Evolutionary conservation across 1,140 invertebrate genomes (phyloP), one percentile per base, ranked within the genome.

Genomic region (Manduca sexta): DNA sequence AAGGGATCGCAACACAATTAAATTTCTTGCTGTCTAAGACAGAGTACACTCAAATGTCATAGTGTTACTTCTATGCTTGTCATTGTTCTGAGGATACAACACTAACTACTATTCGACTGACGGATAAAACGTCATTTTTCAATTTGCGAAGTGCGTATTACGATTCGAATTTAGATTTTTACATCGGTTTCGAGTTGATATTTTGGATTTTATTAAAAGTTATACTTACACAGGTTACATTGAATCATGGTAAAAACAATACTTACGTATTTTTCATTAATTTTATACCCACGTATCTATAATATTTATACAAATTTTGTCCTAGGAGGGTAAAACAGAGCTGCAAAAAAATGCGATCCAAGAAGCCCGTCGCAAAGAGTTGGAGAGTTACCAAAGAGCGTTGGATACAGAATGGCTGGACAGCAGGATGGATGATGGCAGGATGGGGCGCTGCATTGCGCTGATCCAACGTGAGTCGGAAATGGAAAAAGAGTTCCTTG

Each of bases 401-500:
- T 45, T 80, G 39, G 81, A 85, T 35, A 70, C 77, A 7, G 71
- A 83, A 60, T 85, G 79, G 79, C 49, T 85, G 6, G 73, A 85
- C 60, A 79, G 67, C 51, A 68, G 81, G 1, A 83, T 85, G 77
- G 77, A 74, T 18, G 73, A 79, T 21, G 74, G 77, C 15, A 56
- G 74, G 7, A 83, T 82, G 66, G 70, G 77, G 3, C 65, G 77
- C 1, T 71, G 73, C 45, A 60, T 85, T 1, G 81, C 81, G 0
- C 62, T 76, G 3, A 81, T 84, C 41, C 45, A 74, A 16, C 61
- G 59, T 16, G 81, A 84, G 35, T 72, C 77, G 14, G 72, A 77
- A 40, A 78, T 83, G 75, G 81, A 84, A 45, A 84, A 74, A 40
- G 67, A 80, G 39, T 83, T 75, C 51, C 74, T 78, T 51, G 77